A percentile compares a stretch with the other conserved stretches of the same genome.
phyloP scores from a whole-genome alignment of 2,113 vertebrate genomes.

The Caranx melampygus region DNA sequence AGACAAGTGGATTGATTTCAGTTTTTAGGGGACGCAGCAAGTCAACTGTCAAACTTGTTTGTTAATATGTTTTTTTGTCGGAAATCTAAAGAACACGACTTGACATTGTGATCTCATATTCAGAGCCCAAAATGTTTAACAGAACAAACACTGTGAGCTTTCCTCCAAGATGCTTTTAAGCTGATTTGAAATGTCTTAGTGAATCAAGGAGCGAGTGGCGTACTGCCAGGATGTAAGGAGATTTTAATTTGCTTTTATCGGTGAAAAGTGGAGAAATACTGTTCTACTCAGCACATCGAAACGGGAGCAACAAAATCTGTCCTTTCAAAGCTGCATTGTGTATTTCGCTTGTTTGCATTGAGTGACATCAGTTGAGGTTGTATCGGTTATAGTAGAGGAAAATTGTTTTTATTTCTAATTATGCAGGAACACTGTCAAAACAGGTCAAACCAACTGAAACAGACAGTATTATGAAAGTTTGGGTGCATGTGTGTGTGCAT shows the following conservation, averaged over 20 bases:
- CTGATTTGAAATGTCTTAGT: constrained; percentile 54
- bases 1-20: constrained; percentile 33
- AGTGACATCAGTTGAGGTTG: neutral
- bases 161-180: constrained; percentile 45
- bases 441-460: neutral
- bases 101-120: constrained; percentile 42
- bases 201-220: constrained; percentile 32
- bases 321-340: neutral
- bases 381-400: neutral
- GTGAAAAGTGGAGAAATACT: constrained; percentile 13
- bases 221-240: constrained; percentile 24
- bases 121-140: constrained; percentile 21
- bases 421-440: neutral
- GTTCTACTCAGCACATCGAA: constrained; percentile 27
- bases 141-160: constrained; percentile 24
- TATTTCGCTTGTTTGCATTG: neutral
- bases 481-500: neutral
- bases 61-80: neutral
- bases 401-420: neutral
- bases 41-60: constrained; percentile 18
- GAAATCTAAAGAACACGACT: constrained; percentile 25
- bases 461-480: neutral
- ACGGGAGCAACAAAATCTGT: constrained; percentile 3
- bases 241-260: constrained; percentile 47
- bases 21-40: constrained; percentile 13